Base-by-base conservation (phyloP, 2,113 vertebrate species). In the Sinocyclocheilus grahami region DNA sequence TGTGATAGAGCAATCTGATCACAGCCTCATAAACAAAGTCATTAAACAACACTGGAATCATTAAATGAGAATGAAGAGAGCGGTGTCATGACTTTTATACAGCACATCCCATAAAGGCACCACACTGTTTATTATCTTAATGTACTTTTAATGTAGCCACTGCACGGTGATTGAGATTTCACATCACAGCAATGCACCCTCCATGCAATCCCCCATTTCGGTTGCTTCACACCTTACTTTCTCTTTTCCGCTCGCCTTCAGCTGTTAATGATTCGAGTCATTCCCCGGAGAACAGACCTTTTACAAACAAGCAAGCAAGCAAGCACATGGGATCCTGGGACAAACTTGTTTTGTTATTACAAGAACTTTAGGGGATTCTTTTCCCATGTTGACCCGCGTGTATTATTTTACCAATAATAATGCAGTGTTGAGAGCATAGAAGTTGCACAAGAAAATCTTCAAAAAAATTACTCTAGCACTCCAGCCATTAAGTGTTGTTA, bases 121-220 rank as follows among this genome's bases (percentile, higher is more conserved):
- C 12, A 27, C 46, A 18, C 27, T 67, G 42, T 74, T 74, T 74
- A 74, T 74, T 55, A 72, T 74, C 65, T 58, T 83, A 83, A 83
- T 83, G 82, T 42, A 72, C 65, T 83, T 83, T 83, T 83, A 83
- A 83, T 83, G 65, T 18, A 83, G 11, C 9, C 22, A 30, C 69
- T 24, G 67, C 82, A 74, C 27, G 11, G 46, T 60, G 82, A 83
- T 58, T 74, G 51, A 74, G 30, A 83, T 83, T 58, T 72, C 69
- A 14, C 78, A 62, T 78, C 76, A 24, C 46, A 78, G 76, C 22
- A 75, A 78, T 16, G 75, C 48, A 78, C 76, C 42, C 3, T 78
- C 51, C 24, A 33, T 53, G 55, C 75, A 33, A 82, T 82, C 42
- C 48, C n/a, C 39, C 42, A 33, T 82, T 67, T n/a, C 4, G 27